phyloP scores from a whole-genome alignment of 2,888 invertebrate species.

The Agonopterix arenella region DNA sequence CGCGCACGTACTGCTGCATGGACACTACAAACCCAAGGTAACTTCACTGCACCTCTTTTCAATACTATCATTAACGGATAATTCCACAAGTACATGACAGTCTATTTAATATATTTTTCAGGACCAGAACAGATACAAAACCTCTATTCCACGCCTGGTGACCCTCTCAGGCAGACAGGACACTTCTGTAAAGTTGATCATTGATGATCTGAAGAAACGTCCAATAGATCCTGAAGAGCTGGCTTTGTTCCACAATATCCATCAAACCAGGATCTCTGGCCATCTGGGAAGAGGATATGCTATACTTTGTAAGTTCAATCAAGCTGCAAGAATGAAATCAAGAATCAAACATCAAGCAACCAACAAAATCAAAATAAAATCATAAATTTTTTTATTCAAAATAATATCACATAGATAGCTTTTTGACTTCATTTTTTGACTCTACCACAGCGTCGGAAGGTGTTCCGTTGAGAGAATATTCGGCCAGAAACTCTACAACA shows the following conservation, averaged over 20 bases:
- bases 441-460: too few species aligned
- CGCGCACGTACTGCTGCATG: constrained; percentile 44
- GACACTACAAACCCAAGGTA: constrained; percentile 50
- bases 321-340: too few species aligned
- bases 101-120: constrained; percentile 10
- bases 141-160: constrained; percentile 43
- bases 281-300: constrained; percentile 54
- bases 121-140: constrained; percentile 38
- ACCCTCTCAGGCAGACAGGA: constrained; percentile 47
- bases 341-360: too few species aligned
- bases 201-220: constrained; percentile 39
- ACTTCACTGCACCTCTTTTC: not conserved
- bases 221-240: constrained; percentile 54
- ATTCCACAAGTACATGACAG: too few species aligned
- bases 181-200: constrained; percentile 27
- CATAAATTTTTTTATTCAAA: too few species aligned
- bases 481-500: too few species aligned
- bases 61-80: too few species aligned
- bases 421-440: too few species aligned
- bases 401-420: too few species aligned
- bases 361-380: too few species aligned
- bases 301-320: constrained; percentile 33
- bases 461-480: too few species aligned
- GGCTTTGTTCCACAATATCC: constrained; percentile 50
- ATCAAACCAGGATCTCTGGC: constrained; percentile 35